A percentile compares a stretch with the other conserved stretches of the same genome.
Evolutionary conservation across 2,113 vertebrate genomes (phyloP).

Genomic region (Hypocryptadius cinnamomeus): DNA sequence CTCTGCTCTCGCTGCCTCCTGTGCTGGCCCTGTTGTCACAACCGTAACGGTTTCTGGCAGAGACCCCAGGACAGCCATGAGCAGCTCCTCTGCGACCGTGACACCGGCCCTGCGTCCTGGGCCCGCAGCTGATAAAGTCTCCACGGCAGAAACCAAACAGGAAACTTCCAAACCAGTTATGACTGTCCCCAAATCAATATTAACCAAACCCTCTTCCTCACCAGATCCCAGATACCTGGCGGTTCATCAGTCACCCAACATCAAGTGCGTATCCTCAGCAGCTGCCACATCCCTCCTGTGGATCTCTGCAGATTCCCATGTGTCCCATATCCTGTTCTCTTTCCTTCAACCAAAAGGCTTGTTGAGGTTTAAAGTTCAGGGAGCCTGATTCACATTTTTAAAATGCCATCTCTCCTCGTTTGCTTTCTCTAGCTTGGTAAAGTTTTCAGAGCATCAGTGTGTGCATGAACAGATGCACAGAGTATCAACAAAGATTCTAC

Average conservation of each 20-base stretch:
- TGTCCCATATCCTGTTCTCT: background rate
- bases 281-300: background rate
- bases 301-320: background rate
- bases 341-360: background rate
- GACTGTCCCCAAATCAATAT: slow-evolving; percentile 83
- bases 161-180: slow-evolving; percentile 33
- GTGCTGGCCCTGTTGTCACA: slow-evolving; percentile 54
- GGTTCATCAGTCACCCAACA: slow-evolving; percentile 53
- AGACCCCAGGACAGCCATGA: slow-evolving; percentile 85
- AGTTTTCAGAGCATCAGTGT: background rate
- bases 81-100: slow-evolving; percentile 17
- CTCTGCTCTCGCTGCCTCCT: slow-evolving; percentile 9
- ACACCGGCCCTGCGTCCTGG: background rate
- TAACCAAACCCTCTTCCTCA: slow-evolving; percentile 81
- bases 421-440: background rate
- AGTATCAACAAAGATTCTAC: background rate
- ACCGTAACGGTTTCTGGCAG: slow-evolving; percentile 83
- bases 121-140: slow-evolving; percentile 17
- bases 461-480: background rate
- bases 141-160: slow-evolving; percentile 31
- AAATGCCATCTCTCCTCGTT: background rate
- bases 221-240: slow-evolving; percentile 75
- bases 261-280: slow-evolving; percentile 73
- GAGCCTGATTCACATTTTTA: background rate
- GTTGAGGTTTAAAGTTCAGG: background rate